phyloP scores from a whole-genome alignment of 2,888 invertebrate species.

The Limnephilus rhombicus region DNA sequence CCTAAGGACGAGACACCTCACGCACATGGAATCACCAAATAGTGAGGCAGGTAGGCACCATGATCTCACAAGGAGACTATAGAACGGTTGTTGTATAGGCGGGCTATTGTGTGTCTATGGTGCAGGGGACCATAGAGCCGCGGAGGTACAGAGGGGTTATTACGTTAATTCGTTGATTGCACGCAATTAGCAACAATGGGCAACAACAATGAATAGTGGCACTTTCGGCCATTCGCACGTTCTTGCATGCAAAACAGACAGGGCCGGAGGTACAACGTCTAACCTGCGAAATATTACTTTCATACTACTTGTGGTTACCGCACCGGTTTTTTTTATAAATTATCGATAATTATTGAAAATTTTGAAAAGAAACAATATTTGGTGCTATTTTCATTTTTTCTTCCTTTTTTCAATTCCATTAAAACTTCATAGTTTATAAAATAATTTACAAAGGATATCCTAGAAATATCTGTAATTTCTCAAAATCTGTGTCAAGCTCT shows the following conservation, averaged over 20 bases:
- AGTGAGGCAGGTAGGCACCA: neutral
- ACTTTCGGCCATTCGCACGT: neutral
- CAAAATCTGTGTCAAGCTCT: too few relatives aligned
- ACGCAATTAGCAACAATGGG: slow-evolving; percentile 16
- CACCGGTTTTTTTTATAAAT: too few relatives aligned
- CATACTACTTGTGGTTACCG: too few relatives aligned
- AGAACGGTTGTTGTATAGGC: neutral
- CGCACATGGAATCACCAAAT: neutral
- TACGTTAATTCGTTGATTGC: slow-evolving; percentile 7
- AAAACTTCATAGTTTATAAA: too few relatives aligned
- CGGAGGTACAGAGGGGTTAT: neutral
- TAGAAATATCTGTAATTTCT: too few relatives aligned
- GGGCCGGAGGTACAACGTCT: neutral
- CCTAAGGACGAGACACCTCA: neutral
- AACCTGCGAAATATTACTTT: neutral
- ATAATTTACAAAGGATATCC: too few relatives aligned
- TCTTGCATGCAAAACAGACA: neutral
- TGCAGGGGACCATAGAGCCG: neutral
- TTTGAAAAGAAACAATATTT: too few relatives aligned
- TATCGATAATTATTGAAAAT: too few relatives aligned
- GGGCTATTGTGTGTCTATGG: neutral
- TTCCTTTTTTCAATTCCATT: too few relatives aligned
- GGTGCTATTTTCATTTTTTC: too few relatives aligned
- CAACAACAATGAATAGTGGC: slow-evolving; percentile 3
- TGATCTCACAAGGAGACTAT: neutral